Conservation (phyloP, 1,140 invertebrate genomes). For the Tetranychus urticae region DNA sequence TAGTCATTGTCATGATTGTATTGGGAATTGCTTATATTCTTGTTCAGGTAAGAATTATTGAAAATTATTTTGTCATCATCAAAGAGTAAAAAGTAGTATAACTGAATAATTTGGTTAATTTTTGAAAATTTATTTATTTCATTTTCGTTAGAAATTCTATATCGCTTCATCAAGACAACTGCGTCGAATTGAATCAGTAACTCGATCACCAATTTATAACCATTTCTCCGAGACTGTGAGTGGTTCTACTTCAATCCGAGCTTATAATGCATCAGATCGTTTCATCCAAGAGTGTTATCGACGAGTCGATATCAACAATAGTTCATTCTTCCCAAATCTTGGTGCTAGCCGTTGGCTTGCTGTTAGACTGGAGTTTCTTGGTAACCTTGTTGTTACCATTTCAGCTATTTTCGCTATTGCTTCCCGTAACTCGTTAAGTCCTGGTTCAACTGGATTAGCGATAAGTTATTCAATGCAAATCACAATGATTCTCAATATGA, state of each 20-base stretch:
- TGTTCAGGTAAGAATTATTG: not conserved
- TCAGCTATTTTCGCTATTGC: constrained; percentile 63
- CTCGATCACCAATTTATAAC: constrained; percentile 28
- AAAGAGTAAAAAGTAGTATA: not conserved
- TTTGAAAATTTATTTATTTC: constrained; percentile 33
- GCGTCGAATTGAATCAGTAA: constrained; percentile 28
- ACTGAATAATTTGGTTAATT: not conserved
- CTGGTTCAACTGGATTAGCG: constrained; percentile 62
- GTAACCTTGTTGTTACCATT: constrained; percentile 20
- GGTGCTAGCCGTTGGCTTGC: constrained; percentile 19
- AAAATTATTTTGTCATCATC: not conserved
- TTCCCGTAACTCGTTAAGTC: constrained; percentile 34
- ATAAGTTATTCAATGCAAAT: constrained; percentile 68
- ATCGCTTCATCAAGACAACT: constrained; percentile 28
- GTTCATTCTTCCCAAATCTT: constrained; percentile 20
- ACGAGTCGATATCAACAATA: constrained; percentile 47
- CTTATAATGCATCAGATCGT: constrained; percentile 23
- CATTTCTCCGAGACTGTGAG: constrained; percentile 30
- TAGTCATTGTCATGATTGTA: constrained; percentile 54
- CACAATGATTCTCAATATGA: constrained; percentile 30
- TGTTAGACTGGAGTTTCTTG: constrained; percentile 20
- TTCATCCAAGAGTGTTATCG: constrained; percentile 46
- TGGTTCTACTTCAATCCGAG: constrained; percentile 29
- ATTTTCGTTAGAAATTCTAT: constrained; percentile 22
- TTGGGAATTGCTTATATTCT: constrained; percentile 46